Base-by-base conservation (phyloP, 2,113 vertebrate genomes). In the Otocyon megalotis region DNA sequence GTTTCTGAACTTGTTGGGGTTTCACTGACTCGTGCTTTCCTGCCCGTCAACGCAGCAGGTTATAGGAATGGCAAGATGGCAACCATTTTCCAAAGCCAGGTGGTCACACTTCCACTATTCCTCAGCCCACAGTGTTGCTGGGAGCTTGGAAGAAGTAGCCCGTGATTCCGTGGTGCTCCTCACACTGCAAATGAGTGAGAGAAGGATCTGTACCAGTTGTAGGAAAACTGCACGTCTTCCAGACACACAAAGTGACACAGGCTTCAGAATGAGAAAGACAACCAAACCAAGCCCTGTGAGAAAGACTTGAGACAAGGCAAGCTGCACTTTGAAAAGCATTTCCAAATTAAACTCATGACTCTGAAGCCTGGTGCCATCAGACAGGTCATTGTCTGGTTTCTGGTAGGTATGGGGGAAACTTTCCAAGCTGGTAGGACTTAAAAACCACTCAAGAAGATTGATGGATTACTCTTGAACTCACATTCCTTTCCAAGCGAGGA, bases 401-500 rank as follows among this genome's bases (percentile, higher is more conserved):
- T 92, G 87, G 74, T 92, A 82, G 82, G 94, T 53, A 53, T 3
- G 43, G 79, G 58, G 88, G 65, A 20, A 16, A 90, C 62, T 87
- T 96, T 97, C 96, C 84, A 94, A 94, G 90, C 95, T 65, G 90
- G 48, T 74, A 53, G 92, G 87, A 84, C 79, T 88, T 92, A 77
- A 80, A 95, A 97, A 72, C 87, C 80, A 87, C 79, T 94, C 77
- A 62, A 30, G 24, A 92, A 96, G 96, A 97, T 86, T 94, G 97
- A 98, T 94, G 97, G 85, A 94, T 97, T 79, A 26, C 43, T 88
- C 88, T 98, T 90, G 88, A 65, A 24, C 83, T 97, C 71, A 71
- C 93, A 94, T 98, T 85, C 60, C 74, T 74, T 98, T 92, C 90
- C 67, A 72, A 93, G 30, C 98, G 98, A 0, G n/a, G 98, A 87